Evolutionary conservation across 2,797 vertebrate species (phyloP).

Genomic region (Lepilemur ruficaudatus): DNA sequence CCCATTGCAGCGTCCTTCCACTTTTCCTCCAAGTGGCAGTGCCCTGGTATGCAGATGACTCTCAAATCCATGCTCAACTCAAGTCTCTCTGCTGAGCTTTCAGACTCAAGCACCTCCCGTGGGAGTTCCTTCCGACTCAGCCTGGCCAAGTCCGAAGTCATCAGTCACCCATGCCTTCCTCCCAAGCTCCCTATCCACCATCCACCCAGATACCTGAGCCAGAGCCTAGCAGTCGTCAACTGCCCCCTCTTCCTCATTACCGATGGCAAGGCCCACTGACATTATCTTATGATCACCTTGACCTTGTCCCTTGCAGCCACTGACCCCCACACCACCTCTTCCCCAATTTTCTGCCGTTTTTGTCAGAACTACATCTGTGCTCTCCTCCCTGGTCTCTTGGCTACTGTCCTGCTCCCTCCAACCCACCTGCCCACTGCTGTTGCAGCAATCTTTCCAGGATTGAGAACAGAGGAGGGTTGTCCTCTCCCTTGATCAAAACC

Average conservation of each 20-base stretch:
- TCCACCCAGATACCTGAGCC: background rate
- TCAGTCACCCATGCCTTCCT: background rate
- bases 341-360: background rate
- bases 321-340: background rate
- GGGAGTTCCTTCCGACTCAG: background rate
- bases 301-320: background rate
- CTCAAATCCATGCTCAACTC: background rate
- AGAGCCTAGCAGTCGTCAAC: background rate
- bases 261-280: background rate
- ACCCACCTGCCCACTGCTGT: background rate
- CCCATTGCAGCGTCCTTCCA: background rate
- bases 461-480: background rate
- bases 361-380: background rate
- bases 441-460: background rate
- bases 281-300: background rate
- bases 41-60: background rate
- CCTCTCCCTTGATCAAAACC: background rate
- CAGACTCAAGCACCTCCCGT: rapidly evolving
- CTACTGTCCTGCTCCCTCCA: background rate
- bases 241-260: background rate
- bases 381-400: background rate
- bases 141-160: background rate
- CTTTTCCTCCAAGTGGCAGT: background rate
- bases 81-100: background rate
- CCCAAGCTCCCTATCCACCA: background rate